A percentile compares a stretch with the other conserved stretches of the same genome.
phyloP scores from a whole-genome alignment of 1,140 invertebrate genomes.

The Lerema accius region DNA sequence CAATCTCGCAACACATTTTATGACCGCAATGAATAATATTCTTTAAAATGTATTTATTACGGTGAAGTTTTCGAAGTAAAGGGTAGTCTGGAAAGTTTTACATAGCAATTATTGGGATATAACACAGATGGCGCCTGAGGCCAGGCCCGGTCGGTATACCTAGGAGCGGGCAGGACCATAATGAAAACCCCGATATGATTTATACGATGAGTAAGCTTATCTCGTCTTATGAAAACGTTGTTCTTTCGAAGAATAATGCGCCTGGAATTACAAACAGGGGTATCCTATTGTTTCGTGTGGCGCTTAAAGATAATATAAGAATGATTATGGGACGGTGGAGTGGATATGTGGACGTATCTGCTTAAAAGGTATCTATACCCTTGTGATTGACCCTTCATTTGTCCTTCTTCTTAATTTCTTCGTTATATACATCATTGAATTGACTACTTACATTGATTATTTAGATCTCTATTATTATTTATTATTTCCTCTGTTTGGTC shows the following conservation, averaged over 20 bases:
- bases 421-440: too few species aligned
- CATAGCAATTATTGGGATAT: background rate
- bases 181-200: background rate
- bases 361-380: too few species aligned
- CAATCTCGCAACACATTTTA: too few species aligned
- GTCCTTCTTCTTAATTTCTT: too few species aligned
- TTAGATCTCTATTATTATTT: too few species aligned
- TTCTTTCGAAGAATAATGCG: background rate
- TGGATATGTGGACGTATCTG: background rate
- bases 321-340: background rate
- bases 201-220: background rate
- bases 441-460: too few species aligned
- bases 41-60: background rate
- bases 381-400: too few species aligned
- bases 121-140: background rate
- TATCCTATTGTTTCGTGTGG: background rate
- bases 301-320: background rate
- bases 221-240: background rate
- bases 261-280: background rate
- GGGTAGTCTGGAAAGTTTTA: background rate
- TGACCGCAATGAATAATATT: background rate
- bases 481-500: too few species aligned
- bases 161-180: background rate
- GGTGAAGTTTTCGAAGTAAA: background rate
- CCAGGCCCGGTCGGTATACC: background rate